Conservation (phyloP, 2,113 vertebrate species). For the Eublepharis macularius region DNA sequence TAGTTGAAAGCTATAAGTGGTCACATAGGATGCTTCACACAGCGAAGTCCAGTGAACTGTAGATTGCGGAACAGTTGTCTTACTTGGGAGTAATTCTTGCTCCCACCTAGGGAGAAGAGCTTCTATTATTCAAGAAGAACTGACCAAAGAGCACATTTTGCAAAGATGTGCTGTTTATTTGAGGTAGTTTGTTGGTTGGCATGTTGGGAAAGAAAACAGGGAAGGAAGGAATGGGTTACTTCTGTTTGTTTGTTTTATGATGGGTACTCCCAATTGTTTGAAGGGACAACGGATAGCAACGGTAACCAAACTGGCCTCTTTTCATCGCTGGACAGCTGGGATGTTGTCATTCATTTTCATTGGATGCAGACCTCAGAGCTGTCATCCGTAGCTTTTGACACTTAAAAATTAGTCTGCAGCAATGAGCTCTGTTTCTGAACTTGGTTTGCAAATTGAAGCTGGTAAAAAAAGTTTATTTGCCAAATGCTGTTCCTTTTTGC, state of each 20-base stretch:
- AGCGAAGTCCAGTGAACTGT: neutral
- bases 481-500: neutral
- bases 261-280: neutral
- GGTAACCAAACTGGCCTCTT: neutral
- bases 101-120: neutral
- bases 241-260: neutral
- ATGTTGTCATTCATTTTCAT: constrained; percentile 21
- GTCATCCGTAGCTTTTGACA: constrained; percentile 18
- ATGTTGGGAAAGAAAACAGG: neutral
- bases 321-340: constrained; percentile 21
- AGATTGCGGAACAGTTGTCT: neutral
- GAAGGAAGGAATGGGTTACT: neutral
- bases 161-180: neutral
- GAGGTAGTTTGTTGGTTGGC: neutral
- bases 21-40: neutral
- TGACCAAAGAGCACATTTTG: neutral
- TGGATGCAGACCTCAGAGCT: constrained; percentile 4
- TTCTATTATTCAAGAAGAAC: too few species aligned
- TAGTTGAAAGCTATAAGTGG: neutral
- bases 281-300: neutral
- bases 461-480: constrained; percentile 3
- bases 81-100: neutral
- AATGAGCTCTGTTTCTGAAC: constrained; percentile 4
- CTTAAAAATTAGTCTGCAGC: neutral
- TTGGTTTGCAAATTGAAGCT: constrained; percentile 17